These are phyloP conservation scores for Lasioglossum zephyrum DNA, from an alignment of 2,888 invertebrate genomes.

Conservation along the genomic window DNA sequence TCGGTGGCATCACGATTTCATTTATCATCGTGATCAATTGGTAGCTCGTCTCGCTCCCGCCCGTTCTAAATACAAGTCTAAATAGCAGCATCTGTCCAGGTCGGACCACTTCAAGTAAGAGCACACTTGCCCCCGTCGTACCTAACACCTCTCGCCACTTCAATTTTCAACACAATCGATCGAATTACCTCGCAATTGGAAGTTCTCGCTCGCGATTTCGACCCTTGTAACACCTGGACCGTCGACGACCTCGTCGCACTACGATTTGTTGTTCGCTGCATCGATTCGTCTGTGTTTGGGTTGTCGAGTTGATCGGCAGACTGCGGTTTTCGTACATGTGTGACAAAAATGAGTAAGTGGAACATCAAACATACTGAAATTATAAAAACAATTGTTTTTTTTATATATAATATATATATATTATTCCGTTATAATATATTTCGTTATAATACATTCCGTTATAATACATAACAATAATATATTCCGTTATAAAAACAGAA, in stretches of 20 bases:
- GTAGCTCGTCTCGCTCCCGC: not conserved
- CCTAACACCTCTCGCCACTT: not conserved
- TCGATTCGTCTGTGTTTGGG: not conserved
- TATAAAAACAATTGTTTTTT: too few species aligned
- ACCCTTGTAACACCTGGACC: conserved; percentile 1
- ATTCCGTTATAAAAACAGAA: too few species aligned
- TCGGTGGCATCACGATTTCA: not conserved
- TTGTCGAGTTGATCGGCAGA: not conserved
- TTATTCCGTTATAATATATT: too few species aligned
- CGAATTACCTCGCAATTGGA: not conserved
- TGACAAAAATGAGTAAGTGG: not conserved
- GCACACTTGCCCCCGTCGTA: not conserved
- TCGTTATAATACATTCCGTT: too few species aligned
- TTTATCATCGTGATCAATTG: not conserved
- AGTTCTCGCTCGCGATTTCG: not conserved
- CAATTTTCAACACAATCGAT: conserved; percentile 12
- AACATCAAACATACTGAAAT: too few species aligned
- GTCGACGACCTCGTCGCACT: not conserved
- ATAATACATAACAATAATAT: too few species aligned
- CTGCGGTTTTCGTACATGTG: not conserved
- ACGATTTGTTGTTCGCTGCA: not conserved
- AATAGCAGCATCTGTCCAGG: conserved; percentile 5
- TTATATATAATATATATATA: too few species aligned
- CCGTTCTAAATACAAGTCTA: not conserved
- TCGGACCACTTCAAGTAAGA: not conserved